Base-by-base conservation (phyloP, 1,140 invertebrate species). In the Drosophila sucinea region DNA sequence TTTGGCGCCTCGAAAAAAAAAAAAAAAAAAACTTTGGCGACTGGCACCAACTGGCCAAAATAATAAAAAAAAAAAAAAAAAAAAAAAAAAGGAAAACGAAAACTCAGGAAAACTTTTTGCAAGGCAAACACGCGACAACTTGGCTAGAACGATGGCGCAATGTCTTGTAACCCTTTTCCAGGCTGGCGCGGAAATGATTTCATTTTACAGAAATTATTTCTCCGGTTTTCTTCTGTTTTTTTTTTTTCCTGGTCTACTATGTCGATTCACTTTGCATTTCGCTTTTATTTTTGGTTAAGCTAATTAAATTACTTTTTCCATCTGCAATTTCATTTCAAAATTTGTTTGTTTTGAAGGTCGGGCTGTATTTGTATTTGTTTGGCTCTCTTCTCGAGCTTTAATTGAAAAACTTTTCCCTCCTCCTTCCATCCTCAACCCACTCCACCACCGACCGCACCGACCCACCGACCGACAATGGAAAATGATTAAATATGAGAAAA, bases 281-380 rank as follows among this genome's bases (percentile, higher is more conserved):
- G 66, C 61, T 82, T 79, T 69, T 55, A 77, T 77, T 86, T 77
- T 85, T 67, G 73, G 73, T 66, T 80, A 84, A 73, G 81, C 84
- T 87, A 87, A 87, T 87, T 87, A 83, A 87, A 87, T 87, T 87
- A 87, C 79, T 87, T 87, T 87, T 80, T 70, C 44, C 61, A 55
- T 78, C 76, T 77, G 84, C 83, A 89, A 89, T 86, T 83, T 70
- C 83, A 87, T 83, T 83, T 69, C 11, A 54, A 77, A 85, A 85
- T 66, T 77, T 69, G 71, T 67, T 80, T 65, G 69, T 67, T 77
- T 87, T 87, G 83, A 87, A 87, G 83, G 83, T 89, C 83, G 84
- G 44, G 44, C 23, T 25, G 29, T 38, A 38, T 38, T 38, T 38
- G 62, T 55, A 77, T 77, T 73, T 66, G 38, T 38, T 64, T 67